phyloP scores from a whole-genome alignment of 2,797 vertebrate genomes.

The Onychomys leucogaster region DNA sequence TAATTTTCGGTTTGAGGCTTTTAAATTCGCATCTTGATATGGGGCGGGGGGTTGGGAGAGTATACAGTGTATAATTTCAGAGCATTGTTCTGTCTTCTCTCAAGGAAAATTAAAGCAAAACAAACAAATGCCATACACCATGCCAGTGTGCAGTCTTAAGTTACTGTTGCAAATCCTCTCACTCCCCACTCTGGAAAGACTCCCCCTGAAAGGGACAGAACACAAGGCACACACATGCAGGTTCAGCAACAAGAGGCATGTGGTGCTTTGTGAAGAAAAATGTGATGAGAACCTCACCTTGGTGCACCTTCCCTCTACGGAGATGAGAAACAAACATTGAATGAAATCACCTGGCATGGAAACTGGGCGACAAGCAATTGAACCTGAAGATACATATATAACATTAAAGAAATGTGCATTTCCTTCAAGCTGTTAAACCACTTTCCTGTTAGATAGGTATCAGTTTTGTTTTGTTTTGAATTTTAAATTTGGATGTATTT shows the following conservation, averaged over 20 bases:
- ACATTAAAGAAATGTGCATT: conserved; percentile 58
- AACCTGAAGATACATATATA: conserved; percentile 51
- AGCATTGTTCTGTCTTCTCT: conserved; percentile 54
- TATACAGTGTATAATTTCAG: conserved; percentile 25
- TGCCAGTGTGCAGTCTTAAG: background rate
- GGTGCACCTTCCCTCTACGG: conserved; percentile 50
- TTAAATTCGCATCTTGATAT: background rate
- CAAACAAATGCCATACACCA: background rate
- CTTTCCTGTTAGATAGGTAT: conserved; percentile 39
- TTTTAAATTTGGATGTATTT: background rate
- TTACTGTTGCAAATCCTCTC: conserved; percentile 61
- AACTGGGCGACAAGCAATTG: conserved; percentile 13
- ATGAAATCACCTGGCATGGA: conserved; percentile 58
- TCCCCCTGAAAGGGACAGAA: conserved; percentile 73
- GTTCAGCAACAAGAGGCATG: conserved; percentile 48
- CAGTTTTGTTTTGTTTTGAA: background rate
- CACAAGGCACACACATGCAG: conserved; percentile 32
- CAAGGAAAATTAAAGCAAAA: background rate
- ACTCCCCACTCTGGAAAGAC: conserved; percentile 65
- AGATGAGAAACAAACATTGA: conserved; percentile 69
- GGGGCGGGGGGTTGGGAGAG: background rate
- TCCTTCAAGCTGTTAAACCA: conserved; percentile 52
- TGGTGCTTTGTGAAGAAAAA: background rate
- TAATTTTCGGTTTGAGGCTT: conserved; percentile 45
- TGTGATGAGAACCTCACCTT: background rate